These are phyloP conservation scores for Callyntrura guangdongensis DNA, from an alignment of 2,888 invertebrate genomes.

Conservation along the genomic window DNA sequence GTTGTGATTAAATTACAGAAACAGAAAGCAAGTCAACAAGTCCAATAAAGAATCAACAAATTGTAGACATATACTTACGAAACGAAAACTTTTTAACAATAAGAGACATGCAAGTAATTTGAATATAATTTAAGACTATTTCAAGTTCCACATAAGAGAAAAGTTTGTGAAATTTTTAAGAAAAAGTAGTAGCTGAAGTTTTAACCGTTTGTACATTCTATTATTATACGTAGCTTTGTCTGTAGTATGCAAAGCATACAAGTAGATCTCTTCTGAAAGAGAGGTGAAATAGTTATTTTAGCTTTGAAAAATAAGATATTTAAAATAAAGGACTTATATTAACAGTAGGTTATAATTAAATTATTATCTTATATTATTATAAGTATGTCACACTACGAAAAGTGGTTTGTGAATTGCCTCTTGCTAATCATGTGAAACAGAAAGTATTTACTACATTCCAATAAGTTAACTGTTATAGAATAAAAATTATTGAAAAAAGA, in stretches of 20 bases:
- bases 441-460: constrained; percentile 79
- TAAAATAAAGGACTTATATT: constrained; percentile 22
- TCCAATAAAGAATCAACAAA: constrained; percentile 42
- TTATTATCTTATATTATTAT: constrained; percentile 8
- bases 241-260: constrained; percentile 15
- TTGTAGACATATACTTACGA: background rate
- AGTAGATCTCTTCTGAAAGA: background rate
- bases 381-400: constrained; percentile 29
- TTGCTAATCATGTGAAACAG: constrained; percentile 77
- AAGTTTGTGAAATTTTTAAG: constrained; percentile 1
- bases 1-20: constrained; percentile 70
- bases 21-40: constrained; percentile 51
- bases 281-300: background rate
- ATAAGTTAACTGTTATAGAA: constrained; percentile 50
- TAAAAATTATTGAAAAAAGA: constrained; percentile 2
- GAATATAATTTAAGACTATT: background rate
- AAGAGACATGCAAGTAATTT: background rate
- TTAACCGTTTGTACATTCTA: constrained; percentile 7
- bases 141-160: no score
- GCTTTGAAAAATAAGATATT: constrained; percentile 30
- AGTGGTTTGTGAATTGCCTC: constrained; percentile 76
- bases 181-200: background rate
- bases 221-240: background rate
- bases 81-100: constrained; percentile 5
- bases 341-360: constrained; percentile 12